phyloP scores from a whole-genome alignment of 2,113 vertebrate species.

The Sinosuthora webbiana region DNA sequence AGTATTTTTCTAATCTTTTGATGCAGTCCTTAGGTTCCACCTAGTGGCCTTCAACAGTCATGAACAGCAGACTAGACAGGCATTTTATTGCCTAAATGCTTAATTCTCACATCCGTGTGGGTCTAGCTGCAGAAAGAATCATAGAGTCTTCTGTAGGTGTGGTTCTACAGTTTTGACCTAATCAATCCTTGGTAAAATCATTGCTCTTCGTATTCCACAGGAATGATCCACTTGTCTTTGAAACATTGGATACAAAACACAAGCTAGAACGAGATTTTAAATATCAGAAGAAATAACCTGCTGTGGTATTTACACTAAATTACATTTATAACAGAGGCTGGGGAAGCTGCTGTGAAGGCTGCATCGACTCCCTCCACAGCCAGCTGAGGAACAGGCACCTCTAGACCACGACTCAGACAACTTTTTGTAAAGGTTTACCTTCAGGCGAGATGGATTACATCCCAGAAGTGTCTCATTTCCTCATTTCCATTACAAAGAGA shows the following conservation, averaged over 20 bases:
- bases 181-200: not conserved
- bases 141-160: not conserved
- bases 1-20: not conserved
- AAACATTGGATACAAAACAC: not conserved
- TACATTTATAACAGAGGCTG: not conserved
- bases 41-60: constrained; percentile 17
- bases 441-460: not conserved
- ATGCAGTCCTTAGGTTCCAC: constrained; percentile 13
- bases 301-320: not conserved
- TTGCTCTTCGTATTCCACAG: not conserved
- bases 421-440: not conserved
- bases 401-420: not conserved
- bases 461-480: not conserved
- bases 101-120: not conserved
- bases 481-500: not conserved
- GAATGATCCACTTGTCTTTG: not conserved
- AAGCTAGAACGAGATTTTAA: not conserved
- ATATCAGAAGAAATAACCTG: not conserved
- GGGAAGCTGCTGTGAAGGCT: not conserved
- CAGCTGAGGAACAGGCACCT: not conserved
- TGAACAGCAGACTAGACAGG: not conserved
- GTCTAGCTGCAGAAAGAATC: not conserved
- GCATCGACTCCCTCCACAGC: not conserved
- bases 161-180: not conserved
- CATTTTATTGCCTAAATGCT: not conserved